Evolutionary conservation across 2,797 vertebrate genomes (phyloP).

Genomic region (Borostomias antarcticus): DNA sequence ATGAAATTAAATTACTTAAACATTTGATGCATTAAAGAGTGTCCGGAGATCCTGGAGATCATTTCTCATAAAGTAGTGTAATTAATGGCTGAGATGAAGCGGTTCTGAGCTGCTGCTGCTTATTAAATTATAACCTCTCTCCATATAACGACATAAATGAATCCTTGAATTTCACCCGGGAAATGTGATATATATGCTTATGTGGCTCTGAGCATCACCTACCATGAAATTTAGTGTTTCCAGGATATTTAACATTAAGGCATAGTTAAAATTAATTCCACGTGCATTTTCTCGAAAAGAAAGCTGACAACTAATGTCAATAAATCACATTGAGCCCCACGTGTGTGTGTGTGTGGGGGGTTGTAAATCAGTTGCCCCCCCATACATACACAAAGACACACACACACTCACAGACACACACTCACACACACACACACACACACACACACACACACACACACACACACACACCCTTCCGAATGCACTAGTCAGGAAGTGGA

Average conservation of each 20-base stretch:
- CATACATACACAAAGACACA: too few relatives aligned
- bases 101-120: slow-evolving; percentile 76
- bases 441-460: too few relatives aligned
- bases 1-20: slow-evolving; percentile 82
- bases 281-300: slow-evolving; percentile 86
- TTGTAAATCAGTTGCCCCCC: slow-evolving; percentile 97
- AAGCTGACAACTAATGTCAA: slow-evolving; percentile 88
- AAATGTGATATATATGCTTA: slow-evolving; percentile 73
- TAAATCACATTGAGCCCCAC: slow-evolving; percentile 88
- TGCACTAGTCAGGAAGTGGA: slow-evolving; percentile 67
- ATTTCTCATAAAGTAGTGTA: slow-evolving; percentile 78
- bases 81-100: slow-evolving; percentile 76
- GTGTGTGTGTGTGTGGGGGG: slow-evolving; percentile 65
- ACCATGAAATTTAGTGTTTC: slow-evolving; percentile 82
- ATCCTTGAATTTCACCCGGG: slow-evolving; percentile 55
- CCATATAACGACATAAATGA: slow-evolving; percentile 62
- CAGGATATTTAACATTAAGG: slow-evolving; percentile 86
- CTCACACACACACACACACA: too few relatives aligned
- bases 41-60: slow-evolving; percentile 73
- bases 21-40: slow-evolving; percentile 83
- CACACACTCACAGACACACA: too few relatives aligned
- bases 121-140: slow-evolving; percentile 74
- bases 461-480: slow-evolving; percentile 77
- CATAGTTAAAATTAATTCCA: slow-evolving; percentile 92
- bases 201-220: slow-evolving; percentile 71